Conservation (phyloP, 2,113 vertebrate genomes). For the Balaeniceps rex region DNA sequence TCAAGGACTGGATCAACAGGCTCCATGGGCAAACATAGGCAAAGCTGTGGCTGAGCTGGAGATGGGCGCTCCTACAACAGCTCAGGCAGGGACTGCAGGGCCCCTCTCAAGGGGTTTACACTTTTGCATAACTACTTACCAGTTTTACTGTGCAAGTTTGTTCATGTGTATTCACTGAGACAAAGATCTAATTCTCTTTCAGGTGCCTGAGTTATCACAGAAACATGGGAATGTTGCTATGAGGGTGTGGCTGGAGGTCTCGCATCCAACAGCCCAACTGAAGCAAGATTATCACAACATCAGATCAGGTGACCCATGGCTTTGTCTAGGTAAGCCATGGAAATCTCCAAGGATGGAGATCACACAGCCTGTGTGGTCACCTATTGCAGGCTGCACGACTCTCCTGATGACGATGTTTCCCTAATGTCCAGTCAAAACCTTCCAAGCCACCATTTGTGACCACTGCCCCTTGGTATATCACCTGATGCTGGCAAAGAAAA, state of each 20-base stretch:
- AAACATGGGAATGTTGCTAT: neutral
- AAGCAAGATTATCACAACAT: neutral
- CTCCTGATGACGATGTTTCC: neutral
- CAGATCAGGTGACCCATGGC: neutral
- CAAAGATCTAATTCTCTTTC: neutral
- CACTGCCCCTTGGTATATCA: neutral
- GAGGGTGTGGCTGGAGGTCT: neutral
- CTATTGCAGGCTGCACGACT: neutral
- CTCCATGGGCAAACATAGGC: neutral
- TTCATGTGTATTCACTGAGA: neutral
- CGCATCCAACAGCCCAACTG: fast-evolving
- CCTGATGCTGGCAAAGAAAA: neutral
- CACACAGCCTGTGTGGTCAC: neutral
- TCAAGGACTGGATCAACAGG: neutral
- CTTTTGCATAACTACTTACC: neutral
- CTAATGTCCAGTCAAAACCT: neutral
- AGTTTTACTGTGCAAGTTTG: neutral
- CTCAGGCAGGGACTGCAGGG: neutral
- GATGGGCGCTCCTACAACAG: neutral
- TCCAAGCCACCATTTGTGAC: neutral
- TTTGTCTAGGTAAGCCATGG: neutral
- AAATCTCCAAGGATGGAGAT: neutral
- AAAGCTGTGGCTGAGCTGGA: neutral
- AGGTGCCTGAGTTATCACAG: neutral
- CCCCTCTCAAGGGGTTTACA: neutral